Percentiles rank a stretch among this genome's conserved stretches.
Conservation (phyloP, 2,797 vertebrate species). For the Babyrousa celebensis region DNA sequence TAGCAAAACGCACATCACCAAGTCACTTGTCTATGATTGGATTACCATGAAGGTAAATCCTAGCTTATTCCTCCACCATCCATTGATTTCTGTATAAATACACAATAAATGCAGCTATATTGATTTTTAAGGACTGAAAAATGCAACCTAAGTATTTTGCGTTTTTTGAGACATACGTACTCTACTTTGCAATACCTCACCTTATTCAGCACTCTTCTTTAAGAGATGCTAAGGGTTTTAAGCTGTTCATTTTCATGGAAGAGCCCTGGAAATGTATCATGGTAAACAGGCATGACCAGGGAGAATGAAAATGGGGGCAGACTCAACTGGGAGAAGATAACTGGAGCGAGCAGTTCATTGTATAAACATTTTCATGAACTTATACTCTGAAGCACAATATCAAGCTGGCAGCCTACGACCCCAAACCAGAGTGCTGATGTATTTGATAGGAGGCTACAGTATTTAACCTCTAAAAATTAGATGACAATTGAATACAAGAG, state of each 20-base stretch:
- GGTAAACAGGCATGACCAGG: accelerated
- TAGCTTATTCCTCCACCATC: not conserved
- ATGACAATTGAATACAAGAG: not conserved
- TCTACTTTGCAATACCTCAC: not conserved
- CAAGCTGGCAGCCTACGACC: not conserved
- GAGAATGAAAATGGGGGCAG: not conserved
- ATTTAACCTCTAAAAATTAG: not conserved
- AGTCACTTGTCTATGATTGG: not conserved
- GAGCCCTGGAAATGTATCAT: not conserved
- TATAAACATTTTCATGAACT: not conserved
- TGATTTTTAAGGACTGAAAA: constrained; percentile 25
- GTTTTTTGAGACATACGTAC: not conserved
- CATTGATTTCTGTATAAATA: not conserved
- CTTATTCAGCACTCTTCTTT: constrained; percentile 17
- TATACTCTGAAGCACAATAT: not conserved
- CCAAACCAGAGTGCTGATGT: not conserved
- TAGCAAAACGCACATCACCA: not conserved
- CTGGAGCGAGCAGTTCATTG: not conserved
- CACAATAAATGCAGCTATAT: not conserved
- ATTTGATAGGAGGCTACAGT: not conserved
- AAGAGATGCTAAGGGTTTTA: not conserved
- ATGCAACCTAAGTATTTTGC: not conserved
- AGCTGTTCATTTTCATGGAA: not conserved
- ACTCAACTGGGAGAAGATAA: not conserved
- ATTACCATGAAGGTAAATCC: not conserved